Evolutionary conservation across 2,888 invertebrate genomes (phyloP).

Genomic region (Phania funesta): DNA sequence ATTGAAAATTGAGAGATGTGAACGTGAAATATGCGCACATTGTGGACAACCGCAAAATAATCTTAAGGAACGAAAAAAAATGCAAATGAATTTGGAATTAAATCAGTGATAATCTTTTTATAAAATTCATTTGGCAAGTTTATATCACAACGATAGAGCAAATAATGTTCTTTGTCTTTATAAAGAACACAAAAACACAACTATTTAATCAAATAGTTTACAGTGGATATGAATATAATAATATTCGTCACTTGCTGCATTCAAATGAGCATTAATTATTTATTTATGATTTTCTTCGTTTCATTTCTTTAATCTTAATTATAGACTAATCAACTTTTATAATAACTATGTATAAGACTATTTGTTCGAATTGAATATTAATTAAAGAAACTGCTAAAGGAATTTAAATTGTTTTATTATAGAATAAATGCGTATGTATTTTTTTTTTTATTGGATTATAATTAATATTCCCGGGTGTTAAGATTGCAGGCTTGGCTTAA

Average conservation of each 20-base stretch:
- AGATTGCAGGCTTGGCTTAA: conserved; percentile 64
- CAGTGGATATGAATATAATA: conserved; percentile 5
- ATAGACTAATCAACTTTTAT: conserved; percentile 40
- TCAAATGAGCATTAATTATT: conserved; percentile 25
- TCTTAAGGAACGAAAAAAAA: conserved; percentile 32
- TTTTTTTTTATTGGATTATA: conserved; percentile 17
- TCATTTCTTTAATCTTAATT: conserved; percentile 35
- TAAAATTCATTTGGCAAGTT: conserved; percentile 15
- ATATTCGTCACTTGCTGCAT: conserved; percentile 23
- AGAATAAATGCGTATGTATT: neutral
- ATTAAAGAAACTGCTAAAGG: conserved; percentile 58
- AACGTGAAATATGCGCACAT: conserved; percentile 47
- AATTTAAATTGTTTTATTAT: conserved; percentile 49
- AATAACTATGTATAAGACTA: conserved; percentile 21
- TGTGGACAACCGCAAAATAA: conserved; percentile 54
- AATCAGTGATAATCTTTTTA: conserved; percentile 28
- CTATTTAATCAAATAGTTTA: conserved; percentile 30
- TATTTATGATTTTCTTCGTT: conserved; percentile 26
- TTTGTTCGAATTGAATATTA: conserved; percentile 39
- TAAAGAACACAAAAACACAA: neutral
- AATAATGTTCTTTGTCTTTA: neutral
- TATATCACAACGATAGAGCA: conserved; percentile 1
- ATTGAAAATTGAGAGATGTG: conserved; percentile 15
- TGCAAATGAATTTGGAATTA: conserved; percentile 27
- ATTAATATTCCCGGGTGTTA: conserved; percentile 58